phyloP scores from a whole-genome alignment of 1,140 invertebrate genomes.

The Marisa cornuarietis region DNA sequence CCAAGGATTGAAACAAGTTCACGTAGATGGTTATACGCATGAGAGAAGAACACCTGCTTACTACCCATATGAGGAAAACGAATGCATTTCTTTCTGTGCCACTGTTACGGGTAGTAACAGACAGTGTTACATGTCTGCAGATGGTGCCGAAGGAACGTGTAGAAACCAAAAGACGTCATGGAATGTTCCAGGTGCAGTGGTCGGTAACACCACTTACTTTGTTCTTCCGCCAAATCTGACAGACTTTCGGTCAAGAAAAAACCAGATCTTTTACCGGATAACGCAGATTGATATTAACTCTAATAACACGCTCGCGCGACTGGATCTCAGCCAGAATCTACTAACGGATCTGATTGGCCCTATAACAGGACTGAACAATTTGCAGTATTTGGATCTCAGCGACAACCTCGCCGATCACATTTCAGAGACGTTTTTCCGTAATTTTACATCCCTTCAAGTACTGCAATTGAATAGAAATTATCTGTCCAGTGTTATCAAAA shows the following conservation, averaged over 20 bases:
- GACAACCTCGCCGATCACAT: conserved; percentile 23
- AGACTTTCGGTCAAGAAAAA: conserved; percentile 9
- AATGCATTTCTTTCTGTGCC: background rate
- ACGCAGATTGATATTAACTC: background rate
- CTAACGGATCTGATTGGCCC: conserved; percentile 24
- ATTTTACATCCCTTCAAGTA: conserved; percentile 6
- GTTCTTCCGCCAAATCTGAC: conserved; percentile 26
- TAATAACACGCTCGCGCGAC: conserved; percentile 2
- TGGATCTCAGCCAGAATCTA: conserved; percentile 16
- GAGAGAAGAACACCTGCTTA: background rate
- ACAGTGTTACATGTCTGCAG: too few species aligned
- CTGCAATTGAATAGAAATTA: conserved; percentile 22
- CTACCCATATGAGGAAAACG: background rate
- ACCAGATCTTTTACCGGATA: conserved; percentile 20
- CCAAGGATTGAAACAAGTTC: background rate
- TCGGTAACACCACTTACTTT: too few species aligned
- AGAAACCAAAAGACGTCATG: too few species aligned
- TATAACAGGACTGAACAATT: conserved; percentile 10
- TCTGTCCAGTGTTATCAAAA: conserved; percentile 12
- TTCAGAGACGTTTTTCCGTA: conserved; percentile 25
- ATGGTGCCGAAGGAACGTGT: too few species aligned
- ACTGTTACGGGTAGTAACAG: too few species aligned
- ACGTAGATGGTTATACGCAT: background rate
- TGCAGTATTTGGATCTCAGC: conserved; percentile 20
- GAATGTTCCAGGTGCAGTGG: too few species aligned